Base-by-base conservation (phyloP, 1,140 invertebrate species). In the Pseudomyrmex sp. region DNA sequence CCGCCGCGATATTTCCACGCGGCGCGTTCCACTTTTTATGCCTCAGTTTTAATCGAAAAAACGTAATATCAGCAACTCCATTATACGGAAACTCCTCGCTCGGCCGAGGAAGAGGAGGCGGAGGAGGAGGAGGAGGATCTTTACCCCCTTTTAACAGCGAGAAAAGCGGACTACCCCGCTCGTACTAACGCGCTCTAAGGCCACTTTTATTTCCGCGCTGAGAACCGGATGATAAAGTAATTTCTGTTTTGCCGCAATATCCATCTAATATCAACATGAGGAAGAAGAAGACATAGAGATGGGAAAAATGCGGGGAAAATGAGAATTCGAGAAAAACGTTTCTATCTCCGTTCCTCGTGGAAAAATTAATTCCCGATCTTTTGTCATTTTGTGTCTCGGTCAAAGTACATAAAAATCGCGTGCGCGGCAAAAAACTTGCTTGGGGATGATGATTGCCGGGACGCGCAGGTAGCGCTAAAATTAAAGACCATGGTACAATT, bases 11-110 rank as follows among this genome's bases (percentile, higher is more conserved):
- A 59, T 69, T 44, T 59, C 58, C 18, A 18, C 15, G n/a, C 26
- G 62, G 20, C 23, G 76, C 68, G 23, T 12, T 54, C 20, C 26
- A 61, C 76, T 50, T 80, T 59, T 80, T 72, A 72, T 72, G 54
- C 76, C 44, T 61, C 44, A 54, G 54, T 80, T 72, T 80, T 72
- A 72, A 80, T 80, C 66, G 76, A 80, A 72, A 35, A 35, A 70
- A 59, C 50, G 76, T 35, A 72, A 72, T 61, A 61, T 68, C 61
- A 15, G n/a, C 65, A 66, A 66, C 20, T 61, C 54, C 56, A 46
- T 80, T 80, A 35, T 35, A 50, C 54, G 10, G 54, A 80, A 61
- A 61, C 23, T n/a, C 5, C 35, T 35, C 35, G 35, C 35, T 35
- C 35, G 35, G 35, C 4, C 35, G 0, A 35, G 35, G 26, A 26